Evolutionary conservation across 2,888 invertebrate species (phyloP).

Genomic region (Drosophila pseudotalamancana): DNA sequence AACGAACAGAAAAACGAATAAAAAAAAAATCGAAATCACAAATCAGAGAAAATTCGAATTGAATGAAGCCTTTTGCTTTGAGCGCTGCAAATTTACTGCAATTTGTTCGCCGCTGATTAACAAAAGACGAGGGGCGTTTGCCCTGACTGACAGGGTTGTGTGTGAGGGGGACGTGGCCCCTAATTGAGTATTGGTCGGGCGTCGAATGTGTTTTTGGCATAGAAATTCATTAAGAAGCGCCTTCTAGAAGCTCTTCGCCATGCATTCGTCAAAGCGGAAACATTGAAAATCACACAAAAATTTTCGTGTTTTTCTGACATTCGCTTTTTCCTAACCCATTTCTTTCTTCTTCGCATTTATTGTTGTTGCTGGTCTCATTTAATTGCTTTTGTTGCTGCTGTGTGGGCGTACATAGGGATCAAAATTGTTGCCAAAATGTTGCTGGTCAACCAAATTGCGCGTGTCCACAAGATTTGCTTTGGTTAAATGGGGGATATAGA

Average conservation of each 20-base stretch:
- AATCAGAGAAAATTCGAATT: conserved; percentile 30
- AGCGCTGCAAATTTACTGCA: conserved; percentile 14
- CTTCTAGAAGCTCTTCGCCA: conserved; percentile 21
- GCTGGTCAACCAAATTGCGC: conserved; percentile 40
- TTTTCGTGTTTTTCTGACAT: conserved; percentile 36
- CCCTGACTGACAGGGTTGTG: not conserved
- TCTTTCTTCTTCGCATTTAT: not conserved
- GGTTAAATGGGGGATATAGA: too few species aligned
- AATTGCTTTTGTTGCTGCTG: conserved; percentile 35
- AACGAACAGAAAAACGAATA: conserved; percentile 8
- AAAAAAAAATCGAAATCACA: conserved; percentile 17
- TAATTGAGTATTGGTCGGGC: conserved; percentile 21
- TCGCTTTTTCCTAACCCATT: conserved; percentile 16
- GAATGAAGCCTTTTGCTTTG: conserved; percentile 32
- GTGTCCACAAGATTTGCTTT: conserved; percentile 31
- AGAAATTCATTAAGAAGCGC: conserved; percentile 33
- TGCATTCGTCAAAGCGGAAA: conserved; percentile 42
- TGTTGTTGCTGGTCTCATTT: not conserved
- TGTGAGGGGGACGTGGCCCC: conserved; percentile 25
- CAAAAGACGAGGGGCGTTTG: conserved; percentile 28
- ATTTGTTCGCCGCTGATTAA: conserved; percentile 48
- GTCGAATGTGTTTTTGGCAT: conserved; percentile 37
- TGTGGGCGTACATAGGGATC: conserved; percentile 23
- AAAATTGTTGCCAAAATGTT: conserved; percentile 28
- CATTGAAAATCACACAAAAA: conserved; percentile 46